Conservation (phyloP, 2,113 vertebrate genomes). For the Cricetomys ansorgei region DNA sequence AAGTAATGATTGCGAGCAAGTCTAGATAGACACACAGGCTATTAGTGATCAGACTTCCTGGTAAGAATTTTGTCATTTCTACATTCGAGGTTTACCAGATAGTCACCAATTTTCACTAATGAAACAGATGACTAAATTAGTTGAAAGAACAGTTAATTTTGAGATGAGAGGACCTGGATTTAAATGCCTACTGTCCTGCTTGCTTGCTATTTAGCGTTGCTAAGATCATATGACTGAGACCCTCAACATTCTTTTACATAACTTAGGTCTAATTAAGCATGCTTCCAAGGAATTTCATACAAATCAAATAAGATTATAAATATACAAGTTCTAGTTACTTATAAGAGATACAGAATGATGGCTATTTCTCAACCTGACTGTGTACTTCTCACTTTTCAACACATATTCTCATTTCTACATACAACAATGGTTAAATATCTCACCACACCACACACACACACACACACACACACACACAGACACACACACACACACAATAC, state of each 20-base stretch:
- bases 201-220: not conserved
- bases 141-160: not conserved
- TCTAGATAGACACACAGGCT: not conserved
- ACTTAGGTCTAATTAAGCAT: not conserved
- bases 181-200: not conserved
- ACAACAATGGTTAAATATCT: not conserved
- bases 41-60: not conserved
- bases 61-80: not conserved
- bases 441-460: not conserved
- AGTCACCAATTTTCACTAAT: not conserved
- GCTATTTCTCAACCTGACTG: not conserved
- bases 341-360: not conserved
- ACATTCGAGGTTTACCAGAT: not conserved
- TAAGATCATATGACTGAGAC: not conserved
- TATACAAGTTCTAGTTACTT: slow-evolving; percentile 9
- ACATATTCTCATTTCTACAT: not conserved
- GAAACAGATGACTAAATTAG: not conserved
- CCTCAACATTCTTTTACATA: not conserved
- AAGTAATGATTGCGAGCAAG: not conserved
- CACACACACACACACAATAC: too few relatives aligned
- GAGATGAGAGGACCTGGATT: not conserved
- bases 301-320: slow-evolving; percentile 1
- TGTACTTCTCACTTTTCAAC: not conserved
- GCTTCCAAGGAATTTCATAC: slow-evolving; percentile 13
- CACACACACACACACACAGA: not conserved